Evolutionary conservation across 53 echinoderm and acorn worm species (phyloP).

Genomic region (Holothuria leucospilota): DNA sequence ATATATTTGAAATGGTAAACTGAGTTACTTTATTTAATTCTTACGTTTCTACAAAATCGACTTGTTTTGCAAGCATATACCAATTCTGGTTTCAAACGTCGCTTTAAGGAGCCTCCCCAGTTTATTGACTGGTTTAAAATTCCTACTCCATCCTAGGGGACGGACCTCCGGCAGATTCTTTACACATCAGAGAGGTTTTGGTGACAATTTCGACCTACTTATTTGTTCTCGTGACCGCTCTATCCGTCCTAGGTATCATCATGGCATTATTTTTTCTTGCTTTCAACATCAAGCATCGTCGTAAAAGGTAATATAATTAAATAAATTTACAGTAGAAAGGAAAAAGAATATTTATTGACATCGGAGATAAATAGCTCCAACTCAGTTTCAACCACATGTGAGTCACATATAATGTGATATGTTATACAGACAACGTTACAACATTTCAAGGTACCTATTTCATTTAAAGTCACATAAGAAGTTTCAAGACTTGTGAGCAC

Average conservation of each 20-base stretch:
- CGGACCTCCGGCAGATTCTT: conserved; percentile 84
- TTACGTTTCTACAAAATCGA: neutral
- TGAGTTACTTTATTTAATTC: too few relatives aligned
- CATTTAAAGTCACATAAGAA: too few relatives aligned
- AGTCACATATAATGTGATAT: too few relatives aligned
- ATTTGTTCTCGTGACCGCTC: conserved; percentile 72
- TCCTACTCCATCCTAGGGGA: conserved; percentile 60
- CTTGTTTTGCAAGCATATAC: neutral
- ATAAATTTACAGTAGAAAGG: too few relatives aligned
- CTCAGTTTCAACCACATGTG: too few relatives aligned
- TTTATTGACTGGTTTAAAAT: neutral
- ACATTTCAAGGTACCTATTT: too few relatives aligned
- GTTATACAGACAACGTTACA: too few relatives aligned
- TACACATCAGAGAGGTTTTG: conserved; percentile 59
- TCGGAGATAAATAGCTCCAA: too few relatives aligned
- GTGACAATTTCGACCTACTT: conserved; percentile 69
- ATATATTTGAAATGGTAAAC: too few relatives aligned
- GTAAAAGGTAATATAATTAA: conserved; percentile 62
- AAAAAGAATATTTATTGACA: too few relatives aligned
- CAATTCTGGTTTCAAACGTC: neutral
- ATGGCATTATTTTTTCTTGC: conserved; percentile 80
- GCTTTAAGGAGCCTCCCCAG: neutral
- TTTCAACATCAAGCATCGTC: conserved; percentile 83
- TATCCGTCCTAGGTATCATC: conserved; percentile 71
- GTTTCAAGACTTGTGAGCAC: too few relatives aligned